A percentile compares a stretch with the other conserved stretches of the same genome.
phyloP scores from a whole-genome alignment of 2,113 vertebrate genomes.

The Gavialis gangeticus region DNA sequence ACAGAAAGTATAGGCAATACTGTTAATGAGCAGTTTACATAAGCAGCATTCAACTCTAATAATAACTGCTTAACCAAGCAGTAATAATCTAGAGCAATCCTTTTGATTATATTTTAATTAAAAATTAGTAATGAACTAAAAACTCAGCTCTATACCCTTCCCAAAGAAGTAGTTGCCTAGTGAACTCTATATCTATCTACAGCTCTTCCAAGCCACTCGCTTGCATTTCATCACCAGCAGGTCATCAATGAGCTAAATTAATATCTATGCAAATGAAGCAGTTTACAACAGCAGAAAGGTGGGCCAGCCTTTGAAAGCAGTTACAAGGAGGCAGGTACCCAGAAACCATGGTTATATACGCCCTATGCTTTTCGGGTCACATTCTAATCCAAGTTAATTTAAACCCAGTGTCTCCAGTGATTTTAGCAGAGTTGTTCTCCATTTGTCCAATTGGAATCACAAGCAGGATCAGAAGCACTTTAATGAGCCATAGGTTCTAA shows the following conservation, averaged over 20 bases:
- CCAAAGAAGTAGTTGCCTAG: neutral
- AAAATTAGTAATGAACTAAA: neutral
- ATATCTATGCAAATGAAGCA: neutral
- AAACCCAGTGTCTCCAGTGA: accelerated
- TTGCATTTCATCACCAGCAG: accelerated
- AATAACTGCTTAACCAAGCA: neutral
- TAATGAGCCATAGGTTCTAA: no score
- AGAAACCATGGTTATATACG: neutral
- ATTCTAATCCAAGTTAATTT: neutral
- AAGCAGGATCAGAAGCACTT: neutral
- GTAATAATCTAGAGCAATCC: neutral
- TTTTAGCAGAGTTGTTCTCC: neutral
- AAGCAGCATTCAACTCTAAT: neutral
- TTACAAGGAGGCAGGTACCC: neutral
- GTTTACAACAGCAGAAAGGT: neutral
- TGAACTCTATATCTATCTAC: neutral
- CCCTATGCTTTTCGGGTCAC: neutral
- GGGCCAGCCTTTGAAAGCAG: neutral
- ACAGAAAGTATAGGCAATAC: neutral
- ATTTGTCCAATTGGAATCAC: neutral
- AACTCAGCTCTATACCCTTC: neutral
- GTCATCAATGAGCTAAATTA: neutral
- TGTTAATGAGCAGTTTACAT: neutral
- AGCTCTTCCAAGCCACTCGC: neutral
- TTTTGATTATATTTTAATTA: neutral